Conservation (phyloP, 2,888 invertebrate genomes). For the Subacronicta megacephala region DNA sequence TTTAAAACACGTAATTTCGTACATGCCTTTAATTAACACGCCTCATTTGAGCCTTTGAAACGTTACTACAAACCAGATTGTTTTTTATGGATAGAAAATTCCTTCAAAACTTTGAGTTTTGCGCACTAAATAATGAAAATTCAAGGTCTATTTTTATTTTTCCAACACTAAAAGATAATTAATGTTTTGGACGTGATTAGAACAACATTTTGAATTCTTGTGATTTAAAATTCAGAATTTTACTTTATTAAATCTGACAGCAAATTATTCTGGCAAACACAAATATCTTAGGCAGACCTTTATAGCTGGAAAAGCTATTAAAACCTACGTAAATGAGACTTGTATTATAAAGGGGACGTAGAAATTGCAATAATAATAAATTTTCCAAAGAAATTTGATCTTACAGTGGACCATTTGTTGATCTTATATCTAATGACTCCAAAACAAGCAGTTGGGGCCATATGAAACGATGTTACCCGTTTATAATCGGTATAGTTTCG, state of each 20-base stretch:
- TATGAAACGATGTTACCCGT: constrained; percentile 55
- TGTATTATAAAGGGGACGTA: constrained; percentile 5
- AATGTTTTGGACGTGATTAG: constrained; percentile 27
- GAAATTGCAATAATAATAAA: constrained; percentile 34
- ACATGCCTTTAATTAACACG: constrained; percentile 56
- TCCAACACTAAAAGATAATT: constrained; percentile 4
- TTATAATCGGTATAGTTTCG: constrained; percentile 68
- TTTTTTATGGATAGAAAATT: constrained; percentile 12
- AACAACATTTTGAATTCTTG: constrained; percentile 16
- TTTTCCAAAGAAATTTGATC: constrained; percentile 51
- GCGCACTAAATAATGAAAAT: constrained; percentile 32
- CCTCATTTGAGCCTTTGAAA: constrained; percentile 55
- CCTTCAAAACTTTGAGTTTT: constrained; percentile 3
- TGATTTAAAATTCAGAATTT: neutral
- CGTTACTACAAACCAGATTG: constrained; percentile 37
- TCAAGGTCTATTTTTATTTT: constrained; percentile 5
- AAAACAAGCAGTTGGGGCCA: constrained; percentile 49
- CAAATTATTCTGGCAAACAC: constrained; percentile 5
- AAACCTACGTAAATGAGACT: constrained; percentile 36
- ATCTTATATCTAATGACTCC: constrained; percentile 47
- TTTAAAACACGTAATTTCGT: constrained; percentile 48
- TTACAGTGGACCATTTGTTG: constrained; percentile 32
- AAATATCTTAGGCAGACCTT: constrained; percentile 23
- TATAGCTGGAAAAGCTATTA: constrained; percentile 15
- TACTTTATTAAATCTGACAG: constrained; percentile 6